These are phyloP conservation scores for Cotesia glomerata DNA, from an alignment of 1,140 invertebrate genomes.

Conservation along the genomic window DNA sequence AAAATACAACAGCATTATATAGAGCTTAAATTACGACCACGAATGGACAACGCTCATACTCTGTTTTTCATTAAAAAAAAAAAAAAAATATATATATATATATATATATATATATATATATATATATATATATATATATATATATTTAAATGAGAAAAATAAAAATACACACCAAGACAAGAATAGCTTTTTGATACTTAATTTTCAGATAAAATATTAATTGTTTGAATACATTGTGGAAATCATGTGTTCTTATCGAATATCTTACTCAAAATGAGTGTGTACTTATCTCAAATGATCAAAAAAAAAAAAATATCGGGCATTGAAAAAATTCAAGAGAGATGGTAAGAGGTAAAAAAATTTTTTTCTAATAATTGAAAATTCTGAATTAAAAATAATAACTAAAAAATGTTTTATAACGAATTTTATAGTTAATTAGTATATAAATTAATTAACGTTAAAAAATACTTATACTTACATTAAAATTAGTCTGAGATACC, in stretches of 20 bases:
- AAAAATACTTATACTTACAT: constrained; percentile 49
- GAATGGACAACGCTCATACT: background rate
- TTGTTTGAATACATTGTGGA: background rate
- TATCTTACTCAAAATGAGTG: background rate
- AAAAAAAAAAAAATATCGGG: background rate
- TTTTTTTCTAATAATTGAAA: constrained; percentile 43
- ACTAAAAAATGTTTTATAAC: constrained; percentile 21
- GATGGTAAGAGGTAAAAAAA: background rate
- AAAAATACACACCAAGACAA: background rate
- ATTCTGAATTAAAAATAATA: constrained; percentile 26
- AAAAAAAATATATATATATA: too few relatives aligned
- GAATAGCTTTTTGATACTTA: background rate
- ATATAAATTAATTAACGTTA: constrained; percentile 27
- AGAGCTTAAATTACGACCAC: background rate
- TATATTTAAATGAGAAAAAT: background rate
- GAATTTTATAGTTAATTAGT: constrained; percentile 21
- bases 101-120: too few relatives aligned
- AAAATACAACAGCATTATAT: background rate
- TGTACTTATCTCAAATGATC: background rate
- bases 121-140: too few relatives aligned
- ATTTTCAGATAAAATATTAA: background rate
- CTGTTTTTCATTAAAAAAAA: too few relatives aligned
- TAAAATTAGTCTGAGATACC: constrained; percentile 49
- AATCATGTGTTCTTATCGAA: background rate
- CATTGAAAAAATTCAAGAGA: background rate